Evolutionary conservation across 2,888 invertebrate genomes (phyloP).

Genomic region (Leptura quadrifasciata): DNA sequence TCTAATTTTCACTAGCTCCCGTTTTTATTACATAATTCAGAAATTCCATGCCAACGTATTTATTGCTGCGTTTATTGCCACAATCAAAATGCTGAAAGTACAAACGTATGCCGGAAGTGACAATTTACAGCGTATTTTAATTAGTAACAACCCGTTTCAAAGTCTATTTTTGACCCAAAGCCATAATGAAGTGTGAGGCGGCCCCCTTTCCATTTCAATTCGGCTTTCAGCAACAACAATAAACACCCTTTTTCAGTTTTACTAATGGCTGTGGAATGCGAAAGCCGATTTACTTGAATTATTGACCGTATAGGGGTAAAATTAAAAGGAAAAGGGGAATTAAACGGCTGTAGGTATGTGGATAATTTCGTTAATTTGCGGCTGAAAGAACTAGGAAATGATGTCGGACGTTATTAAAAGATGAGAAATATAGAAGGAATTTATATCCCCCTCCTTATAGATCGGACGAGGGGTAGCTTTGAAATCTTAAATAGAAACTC

Average conservation of each 20-base stretch:
- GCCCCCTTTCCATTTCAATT: not conserved
- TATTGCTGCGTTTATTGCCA: not conserved
- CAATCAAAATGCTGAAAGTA: not conserved
- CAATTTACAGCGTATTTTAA: constrained; percentile 2
- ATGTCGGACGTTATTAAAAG: not conserved
- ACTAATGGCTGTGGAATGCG: constrained; percentile 14
- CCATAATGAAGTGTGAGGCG: constrained; percentile 1
- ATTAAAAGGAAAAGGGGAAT: constrained; percentile 11
- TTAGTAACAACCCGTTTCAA: not conserved
- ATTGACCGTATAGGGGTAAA: constrained; percentile 14
- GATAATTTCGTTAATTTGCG: not conserved
- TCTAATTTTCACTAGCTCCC: too few relatives aligned
- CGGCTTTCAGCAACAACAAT: constrained; percentile 22
- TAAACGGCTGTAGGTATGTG: not conserved
- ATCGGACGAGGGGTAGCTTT: too few relatives aligned
- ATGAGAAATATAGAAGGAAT: too few relatives aligned
- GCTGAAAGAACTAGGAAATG: not conserved
- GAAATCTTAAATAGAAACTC: too few relatives aligned
- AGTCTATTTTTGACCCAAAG: not conserved
- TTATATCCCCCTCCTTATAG: too few relatives aligned
- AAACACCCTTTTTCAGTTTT: constrained; percentile 20
- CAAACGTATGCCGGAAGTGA: not conserved
- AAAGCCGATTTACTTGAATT: constrained; percentile 8
- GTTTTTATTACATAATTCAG: too few relatives aligned
- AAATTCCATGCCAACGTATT: too few relatives aligned